A percentile compares a stretch with the other conserved stretches of the same genome.
These are phyloP conservation scores for Gobiocypris rarus DNA, from an alignment of 2,113 vertebrate genomes.

Conservation along the genomic window DNA sequence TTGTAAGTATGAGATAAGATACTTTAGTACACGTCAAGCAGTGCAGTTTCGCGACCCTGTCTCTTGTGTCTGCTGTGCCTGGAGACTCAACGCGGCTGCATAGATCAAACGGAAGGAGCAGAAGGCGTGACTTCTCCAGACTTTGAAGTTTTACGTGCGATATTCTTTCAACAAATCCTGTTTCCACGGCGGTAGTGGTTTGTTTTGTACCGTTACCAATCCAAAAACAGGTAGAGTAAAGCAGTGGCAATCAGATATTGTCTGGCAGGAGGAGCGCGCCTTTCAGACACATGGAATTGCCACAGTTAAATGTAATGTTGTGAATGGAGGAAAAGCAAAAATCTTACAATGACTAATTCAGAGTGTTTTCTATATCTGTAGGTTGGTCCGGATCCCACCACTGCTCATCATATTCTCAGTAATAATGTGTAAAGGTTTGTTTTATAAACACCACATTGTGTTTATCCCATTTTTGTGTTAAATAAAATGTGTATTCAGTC, in stretches of 20 bases:
- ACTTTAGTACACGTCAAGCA: background rate
- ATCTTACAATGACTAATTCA: conserved; percentile 48
- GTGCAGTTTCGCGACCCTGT: conserved; percentile 64
- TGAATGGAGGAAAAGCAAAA: background rate
- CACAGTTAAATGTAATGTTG: background rate
- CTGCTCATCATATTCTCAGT: background rate
- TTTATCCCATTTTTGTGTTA: background rate
- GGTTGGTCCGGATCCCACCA: background rate
- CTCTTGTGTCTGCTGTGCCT: conserved; percentile 58
- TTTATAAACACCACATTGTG: background rate
- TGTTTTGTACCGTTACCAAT: conserved; percentile 63
- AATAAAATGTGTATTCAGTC: background rate
- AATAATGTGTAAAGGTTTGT: background rate
- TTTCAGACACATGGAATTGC: conserved; percentile 62
- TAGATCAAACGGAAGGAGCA: conserved; percentile 71
- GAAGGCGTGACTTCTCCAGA: conserved; percentile 76
- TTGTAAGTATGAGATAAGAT: background rate
- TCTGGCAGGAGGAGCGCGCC: conserved; percentile 65
- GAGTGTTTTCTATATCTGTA: background rate
- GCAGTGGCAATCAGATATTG: conserved; percentile 64
- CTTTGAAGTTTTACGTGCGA: conserved; percentile 73
- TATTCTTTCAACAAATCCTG: conserved; percentile 76
- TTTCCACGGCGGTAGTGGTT: conserved; percentile 72
- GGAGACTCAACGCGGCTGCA: conserved; percentile 66
- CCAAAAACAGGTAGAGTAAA: conserved; percentile 75